Evolutionary conservation across 2,888 invertebrate genomes (phyloP), one percentile per base, ranked within the genome.

Genomic region (Eristalis arbustorum): DNA sequence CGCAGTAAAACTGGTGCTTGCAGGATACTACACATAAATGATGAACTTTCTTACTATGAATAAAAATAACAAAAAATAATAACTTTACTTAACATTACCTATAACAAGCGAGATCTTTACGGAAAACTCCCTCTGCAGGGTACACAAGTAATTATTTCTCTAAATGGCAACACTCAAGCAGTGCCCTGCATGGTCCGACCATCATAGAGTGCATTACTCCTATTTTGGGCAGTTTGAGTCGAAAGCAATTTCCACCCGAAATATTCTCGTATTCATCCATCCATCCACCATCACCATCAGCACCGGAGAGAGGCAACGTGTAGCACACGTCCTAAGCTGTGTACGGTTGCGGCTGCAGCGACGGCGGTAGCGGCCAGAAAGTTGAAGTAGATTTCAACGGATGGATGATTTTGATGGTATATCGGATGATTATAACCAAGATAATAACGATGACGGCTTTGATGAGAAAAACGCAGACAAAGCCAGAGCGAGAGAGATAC

Each of bases 381-480:
- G 66, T 75, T 63, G 42, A 74, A 83, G 66, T 59, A 78, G 57
- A 74, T 82, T 77, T 68, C 63, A 49, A 79, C 61, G 83, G 82
- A 79, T 87, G 83, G 72, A 42, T 75, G 83, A 72, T 79, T 87
- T 75, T 49, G 40, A 82, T 87, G 78, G 57, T 75, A 79, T 68
- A 73, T 79, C 78, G 71, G 56, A 75, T 83, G 57, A 71, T 81
- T 82, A 83, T 77, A 67, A 82, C 74, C 74, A 74, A 42, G 67
- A 73, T 64, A 69, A 69, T 73, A 59, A 81, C 68, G 69, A 72
- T 69, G 77, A 85, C 62, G 42, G 57, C 49, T 49, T 49, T 62
- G 72, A 77, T 22, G 68, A 72, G 49, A 13, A 59, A 8, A 49
- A 49, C 49, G 8, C 49, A 18, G 49, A 49, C 49, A 49, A 49